A percentile compares a stretch with the other conserved stretches of the same genome.
phyloP scores from a whole-genome alignment of 2,113 vertebrate genomes.

The Diadophis punctatus region DNA sequence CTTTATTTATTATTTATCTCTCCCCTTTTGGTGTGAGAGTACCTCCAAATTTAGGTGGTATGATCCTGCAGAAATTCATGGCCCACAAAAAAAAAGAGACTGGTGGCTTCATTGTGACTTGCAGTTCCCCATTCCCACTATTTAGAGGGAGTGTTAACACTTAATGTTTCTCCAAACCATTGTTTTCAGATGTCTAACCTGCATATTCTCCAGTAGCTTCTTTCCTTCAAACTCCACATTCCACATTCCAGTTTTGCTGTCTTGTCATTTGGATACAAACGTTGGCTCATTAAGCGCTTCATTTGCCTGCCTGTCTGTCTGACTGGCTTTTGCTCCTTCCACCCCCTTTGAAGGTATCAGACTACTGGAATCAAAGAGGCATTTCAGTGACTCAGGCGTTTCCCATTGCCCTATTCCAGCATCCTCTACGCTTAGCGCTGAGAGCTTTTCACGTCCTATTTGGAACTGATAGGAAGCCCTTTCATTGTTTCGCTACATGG shows the following conservation, averaged over 20 bases:
- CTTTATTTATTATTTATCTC: background rate
- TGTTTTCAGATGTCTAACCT: slow-evolving; percentile 38
- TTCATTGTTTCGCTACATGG: slow-evolving; percentile 79
- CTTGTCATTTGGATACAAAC: slow-evolving; percentile 57
- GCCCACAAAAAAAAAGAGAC: background rate
- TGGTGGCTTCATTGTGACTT: background rate
- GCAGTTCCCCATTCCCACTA: background rate
- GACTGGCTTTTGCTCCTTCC: slow-evolving; percentile 35
- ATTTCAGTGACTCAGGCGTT: slow-evolving; percentile 79
- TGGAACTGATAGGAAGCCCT: slow-evolving; percentile 82
- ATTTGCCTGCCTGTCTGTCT: slow-evolving; percentile 35
- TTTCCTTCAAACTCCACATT: slow-evolving; percentile 9
- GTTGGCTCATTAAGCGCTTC: slow-evolving; percentile 33
- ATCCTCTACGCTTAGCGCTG: slow-evolving; percentile 77
- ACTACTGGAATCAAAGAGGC: slow-evolving; percentile 74
- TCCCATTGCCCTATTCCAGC: slow-evolving; percentile 82
- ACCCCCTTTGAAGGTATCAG: slow-evolving; percentile 59
- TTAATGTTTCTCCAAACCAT: background rate
- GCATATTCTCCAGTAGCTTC: slow-evolving; percentile 22
- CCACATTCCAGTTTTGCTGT: slow-evolving; percentile 41
- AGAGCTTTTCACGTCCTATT: slow-evolving; percentile 81
- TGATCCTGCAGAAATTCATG: background rate
- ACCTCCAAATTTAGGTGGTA: background rate
- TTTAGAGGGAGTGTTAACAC: background rate
- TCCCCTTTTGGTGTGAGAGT: background rate